Percentiles rank a stretch among this genome's conserved stretches.
These are phyloP conservation scores for Lordiphosa andalusiaca DNA, from an alignment of 2,888 invertebrate genomes.

Conservation along the genomic window DNA sequence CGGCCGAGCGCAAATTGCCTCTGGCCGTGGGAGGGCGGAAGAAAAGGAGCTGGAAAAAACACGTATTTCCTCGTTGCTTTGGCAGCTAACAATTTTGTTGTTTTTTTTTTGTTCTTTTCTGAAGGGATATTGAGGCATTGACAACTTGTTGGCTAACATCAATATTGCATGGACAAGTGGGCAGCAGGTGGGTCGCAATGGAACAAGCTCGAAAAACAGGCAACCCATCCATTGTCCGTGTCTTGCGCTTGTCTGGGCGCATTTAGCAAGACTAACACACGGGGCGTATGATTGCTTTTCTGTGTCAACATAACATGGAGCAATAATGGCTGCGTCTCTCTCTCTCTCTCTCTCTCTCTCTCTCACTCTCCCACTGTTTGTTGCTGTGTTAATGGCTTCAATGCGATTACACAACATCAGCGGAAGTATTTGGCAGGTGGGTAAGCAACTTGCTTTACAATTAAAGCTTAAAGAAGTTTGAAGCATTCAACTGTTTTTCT, in stretches of 20 bases:
- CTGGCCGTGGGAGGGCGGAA: not conserved
- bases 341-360: not conserved
- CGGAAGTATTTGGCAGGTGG: conserved; percentile 5
- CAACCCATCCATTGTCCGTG: conserved; percentile 23
- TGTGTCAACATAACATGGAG: conserved; percentile 36
- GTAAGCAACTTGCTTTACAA: conserved; percentile 12
- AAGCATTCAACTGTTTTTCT: conserved; percentile 33
- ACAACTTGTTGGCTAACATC: conserved; percentile 26
- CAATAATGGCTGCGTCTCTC: conserved; percentile 17
- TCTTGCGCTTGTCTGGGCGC: conserved; percentile 17
- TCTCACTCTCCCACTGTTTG: too few relatives aligned
- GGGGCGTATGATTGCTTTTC: conserved; percentile 44
- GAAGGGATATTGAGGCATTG: conserved; percentile 18
- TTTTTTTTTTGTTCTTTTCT: not conserved
- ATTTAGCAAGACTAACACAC: conserved; percentile 26
- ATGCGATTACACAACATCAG: conserved; percentile 44
- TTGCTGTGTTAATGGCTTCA: conserved; percentile 38
- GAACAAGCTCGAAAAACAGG: conserved; percentile 1
- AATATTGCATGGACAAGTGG: conserved; percentile 34
- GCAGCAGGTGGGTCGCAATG: conserved; percentile 15
- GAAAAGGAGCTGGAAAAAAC: conserved; percentile 1
- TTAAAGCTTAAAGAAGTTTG: conserved; percentile 23
- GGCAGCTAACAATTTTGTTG: conserved; percentile 18
- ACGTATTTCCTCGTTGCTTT: conserved; percentile 1
- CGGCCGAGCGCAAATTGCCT: conserved; percentile 8